Percentiles rank a stretch among this genome's conserved stretches.
These are phyloP conservation scores for Macrobrachium nipponense DNA, from an alignment of 1,140 invertebrate genomes.

Conservation along the genomic window DNA sequence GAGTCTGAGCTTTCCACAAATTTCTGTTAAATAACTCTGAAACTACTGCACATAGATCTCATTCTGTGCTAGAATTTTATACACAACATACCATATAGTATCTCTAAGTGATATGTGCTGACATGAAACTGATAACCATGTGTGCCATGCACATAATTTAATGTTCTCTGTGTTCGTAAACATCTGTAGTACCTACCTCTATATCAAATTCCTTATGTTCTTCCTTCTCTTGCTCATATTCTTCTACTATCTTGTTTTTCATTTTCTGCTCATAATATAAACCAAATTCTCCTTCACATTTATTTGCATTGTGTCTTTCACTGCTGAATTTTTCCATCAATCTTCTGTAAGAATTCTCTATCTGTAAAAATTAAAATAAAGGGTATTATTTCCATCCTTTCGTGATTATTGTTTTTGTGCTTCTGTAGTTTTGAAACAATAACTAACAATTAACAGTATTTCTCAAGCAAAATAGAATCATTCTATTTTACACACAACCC, in stretches of 20 bases:
- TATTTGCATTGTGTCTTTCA: conserved; percentile 66
- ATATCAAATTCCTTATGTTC: conserved; percentile 71
- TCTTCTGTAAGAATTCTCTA: conserved; percentile 73
- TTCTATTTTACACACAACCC: too few species aligned
- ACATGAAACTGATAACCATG: too few species aligned
- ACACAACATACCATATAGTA: too few species aligned
- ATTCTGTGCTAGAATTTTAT: too few species aligned
- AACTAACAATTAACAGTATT: not conserved
- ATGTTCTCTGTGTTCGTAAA: not conserved
- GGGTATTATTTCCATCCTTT: not conserved
- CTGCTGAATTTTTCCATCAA: conserved; percentile 69
- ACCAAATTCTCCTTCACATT: conserved; percentile 68
- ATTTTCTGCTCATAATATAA: conserved; percentile 70
- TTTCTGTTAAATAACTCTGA: too few species aligned
- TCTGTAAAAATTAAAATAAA: conserved; percentile 65
- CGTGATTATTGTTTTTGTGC: too few species aligned
- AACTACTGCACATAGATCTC: too few species aligned
- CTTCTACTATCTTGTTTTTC: conserved; percentile 63
- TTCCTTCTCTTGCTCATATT: conserved; percentile 65
- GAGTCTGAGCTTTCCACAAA: too few species aligned
- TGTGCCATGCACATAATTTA: too few species aligned
- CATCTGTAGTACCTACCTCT: conserved; percentile 66
- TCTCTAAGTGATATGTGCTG: too few species aligned
- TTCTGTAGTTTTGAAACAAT: too few species aligned
- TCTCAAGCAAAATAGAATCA: too few species aligned